Base-by-base conservation (phyloP, 2,797 vertebrate species). In the Notoglanidium macrostoma region DNA sequence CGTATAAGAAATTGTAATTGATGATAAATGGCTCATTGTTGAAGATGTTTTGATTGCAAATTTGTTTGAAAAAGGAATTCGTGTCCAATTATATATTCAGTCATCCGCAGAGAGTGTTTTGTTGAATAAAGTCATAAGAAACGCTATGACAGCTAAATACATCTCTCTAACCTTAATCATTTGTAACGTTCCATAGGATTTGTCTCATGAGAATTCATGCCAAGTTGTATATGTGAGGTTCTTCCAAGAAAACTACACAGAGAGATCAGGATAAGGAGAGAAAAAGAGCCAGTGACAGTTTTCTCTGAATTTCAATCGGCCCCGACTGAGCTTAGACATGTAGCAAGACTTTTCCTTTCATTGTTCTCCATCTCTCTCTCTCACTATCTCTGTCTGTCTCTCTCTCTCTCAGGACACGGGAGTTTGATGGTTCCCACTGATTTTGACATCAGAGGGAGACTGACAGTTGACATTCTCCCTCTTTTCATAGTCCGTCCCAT, bases 381-480 rank as follows among this genome's bases (percentile, higher is more conserved):
- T 91, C 87, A 80, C 67, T 70, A 89, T 90, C 83, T 92, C 91
- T 19, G 76, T 88, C 88, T 89, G 84, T 82, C 68, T 70, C 86
- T 89, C 46, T 67, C 82, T 85, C 80, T 88, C 87, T 84, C 89
- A 85, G 82, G 88, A 87, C 85, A 63, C 0, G 17, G 17, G 84
- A 83, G 88, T 90, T 90, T 90, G 91, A 91, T 91, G 91, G 87
- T 89, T 90, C 73, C 87, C 84, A 80, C 91, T 90, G 91, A 91
- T 91, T 91, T 77, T 85, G 84, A 84, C 94, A 76, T 93, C 92
- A 89, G 92, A 91, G 90, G 77, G 90, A 94, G 95, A 96, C 92
- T 96, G 96, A 96, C 96, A 96, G 95, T 95, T 96, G 95, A 96
- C 96, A 96, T 96, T 96, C 95, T 95, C 93, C 88, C 92, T 94